Base-by-base conservation (phyloP, 2,888 invertebrate species). In the Melanotus villosus region DNA sequence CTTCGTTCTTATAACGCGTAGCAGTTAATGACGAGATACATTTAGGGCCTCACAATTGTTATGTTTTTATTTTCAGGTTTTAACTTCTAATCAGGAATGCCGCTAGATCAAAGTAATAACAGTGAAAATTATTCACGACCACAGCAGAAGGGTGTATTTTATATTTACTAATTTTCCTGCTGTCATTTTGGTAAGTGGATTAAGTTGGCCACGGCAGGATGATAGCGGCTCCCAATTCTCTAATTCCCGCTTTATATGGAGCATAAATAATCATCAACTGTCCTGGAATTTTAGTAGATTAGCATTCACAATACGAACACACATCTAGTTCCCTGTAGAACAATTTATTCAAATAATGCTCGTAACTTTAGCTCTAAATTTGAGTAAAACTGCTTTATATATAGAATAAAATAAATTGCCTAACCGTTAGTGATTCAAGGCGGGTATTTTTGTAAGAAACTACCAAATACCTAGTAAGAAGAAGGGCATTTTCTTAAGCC, bases 151-250 rank as follows among this genome's bases (percentile, higher is more conserved):
- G 54, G 30, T 47, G 52, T 60, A 66, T 43, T 66, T 60, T 66
- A 43, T 52, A 58, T 66, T 66, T 50, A 60, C 50, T 66, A 66
- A 66, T 66, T 66, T 66, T 52, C 66, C 36, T 60, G 54, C 47
- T 66, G 66, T 60, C 66, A 60, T 66, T 60, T 59, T 54, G 41
- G 60, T 66, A 66, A 66, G 66, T 66, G 66, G 66, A 66, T 66
- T 66, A 66, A 60, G 59, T 66, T 66, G 50, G 66, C 59, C 60
- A 60, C 60, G 54, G 41, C 60, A 54, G 59, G 60, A 66, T 60
- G 66, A 66, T 66, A 66, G 66, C 66, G 54, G 52, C 59, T 66
- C 60, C 66, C 66, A 66, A 60, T 66, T 66, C 66, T 66, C 66
- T 66, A 66, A 66, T 66, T 66, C 60, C 54, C 60, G 43, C 54